Percentiles rank a stretch among this genome's conserved stretches.
phyloP scores from a whole-genome alignment of 1,140 invertebrate genomes.

The Diachasma alloeum region DNA sequence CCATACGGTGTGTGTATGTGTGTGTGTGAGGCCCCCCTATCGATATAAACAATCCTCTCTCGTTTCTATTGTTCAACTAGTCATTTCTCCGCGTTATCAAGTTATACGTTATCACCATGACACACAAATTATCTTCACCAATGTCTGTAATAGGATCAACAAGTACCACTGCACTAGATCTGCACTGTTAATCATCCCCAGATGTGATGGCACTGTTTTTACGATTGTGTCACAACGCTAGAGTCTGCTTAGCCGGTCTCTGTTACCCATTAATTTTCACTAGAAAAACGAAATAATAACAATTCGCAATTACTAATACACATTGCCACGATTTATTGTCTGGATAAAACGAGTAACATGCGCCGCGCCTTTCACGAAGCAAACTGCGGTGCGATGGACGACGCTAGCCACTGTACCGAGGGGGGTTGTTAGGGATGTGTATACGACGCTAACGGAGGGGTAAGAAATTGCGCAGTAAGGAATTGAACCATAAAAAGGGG shows the following conservation, averaged over 20 bases:
- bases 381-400: conserved; percentile 40
- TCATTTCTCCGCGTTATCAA: neutral
- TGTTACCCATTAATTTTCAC: neutral
- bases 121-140: neutral
- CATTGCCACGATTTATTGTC: neutral
- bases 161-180: conserved; percentile 8
- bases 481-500: conserved; percentile 40
- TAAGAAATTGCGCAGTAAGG: conserved; percentile 60
- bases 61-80: neutral
- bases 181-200: neutral
- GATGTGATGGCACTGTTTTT: neutral
- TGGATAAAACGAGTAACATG: conserved; percentile 26
- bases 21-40: neutral
- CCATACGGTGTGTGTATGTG: neutral
- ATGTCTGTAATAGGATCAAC: conserved; percentile 8
- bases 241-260: neutral
- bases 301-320: neutral
- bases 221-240: neutral
- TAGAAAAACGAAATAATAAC: neutral
- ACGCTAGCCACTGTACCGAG: conserved; percentile 15
- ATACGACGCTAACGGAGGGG: conserved; percentile 42
- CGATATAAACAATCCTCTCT: neutral
- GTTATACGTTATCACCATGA: neutral
- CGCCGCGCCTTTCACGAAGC: conserved; percentile 47
- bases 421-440: conserved; percentile 32